phyloP scores from a whole-genome alignment of 2,797 vertebrate genomes.

The Gymnocypris eckloni region DNA sequence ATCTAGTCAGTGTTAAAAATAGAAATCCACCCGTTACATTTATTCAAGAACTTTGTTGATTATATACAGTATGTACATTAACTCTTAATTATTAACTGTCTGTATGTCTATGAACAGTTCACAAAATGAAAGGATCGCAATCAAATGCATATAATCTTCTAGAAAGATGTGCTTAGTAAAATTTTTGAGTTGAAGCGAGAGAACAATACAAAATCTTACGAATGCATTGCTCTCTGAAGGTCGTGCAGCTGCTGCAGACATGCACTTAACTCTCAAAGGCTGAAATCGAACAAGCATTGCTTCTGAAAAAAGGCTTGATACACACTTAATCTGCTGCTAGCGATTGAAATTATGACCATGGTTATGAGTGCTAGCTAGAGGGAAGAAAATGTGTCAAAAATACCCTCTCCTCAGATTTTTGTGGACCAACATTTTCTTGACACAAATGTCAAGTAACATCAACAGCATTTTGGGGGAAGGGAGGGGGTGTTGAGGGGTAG shows the following conservation, averaged over 20 bases:
- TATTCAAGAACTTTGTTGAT: conserved; percentile 80
- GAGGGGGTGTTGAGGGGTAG: conserved; percentile 44
- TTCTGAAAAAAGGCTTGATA: conserved; percentile 44
- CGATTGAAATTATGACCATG: conserved; percentile 60
- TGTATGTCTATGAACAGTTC: conserved; percentile 81
- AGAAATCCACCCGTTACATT: conserved; percentile 85
- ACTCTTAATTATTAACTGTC: conserved; percentile 77
- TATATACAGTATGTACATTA: conserved; percentile 86
- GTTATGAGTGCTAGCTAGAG: conserved; percentile 44
- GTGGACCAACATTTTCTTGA: conserved; percentile 39
- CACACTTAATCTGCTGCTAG: conserved; percentile 58
- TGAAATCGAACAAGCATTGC: conserved; percentile 49
- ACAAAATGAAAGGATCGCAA: conserved; percentile 76
- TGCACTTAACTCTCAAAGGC: conserved; percentile 66
- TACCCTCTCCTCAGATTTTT: conserved; percentile 3
- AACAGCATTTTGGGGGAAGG: conserved; percentile 55
- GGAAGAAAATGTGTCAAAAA: neutral
- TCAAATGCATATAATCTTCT: conserved; percentile 82
- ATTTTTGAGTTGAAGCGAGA: conserved; percentile 70
- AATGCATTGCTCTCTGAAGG: conserved; percentile 61
- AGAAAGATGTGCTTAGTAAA: conserved; percentile 85
- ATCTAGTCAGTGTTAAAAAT: conserved; percentile 89
- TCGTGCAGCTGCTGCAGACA: conserved; percentile 55
- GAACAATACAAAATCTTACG: conserved; percentile 63
- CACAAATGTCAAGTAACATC: conserved; percentile 55